Conservation (phyloP, 2,113 vertebrate species). For the Callipepla squamata region DNA sequence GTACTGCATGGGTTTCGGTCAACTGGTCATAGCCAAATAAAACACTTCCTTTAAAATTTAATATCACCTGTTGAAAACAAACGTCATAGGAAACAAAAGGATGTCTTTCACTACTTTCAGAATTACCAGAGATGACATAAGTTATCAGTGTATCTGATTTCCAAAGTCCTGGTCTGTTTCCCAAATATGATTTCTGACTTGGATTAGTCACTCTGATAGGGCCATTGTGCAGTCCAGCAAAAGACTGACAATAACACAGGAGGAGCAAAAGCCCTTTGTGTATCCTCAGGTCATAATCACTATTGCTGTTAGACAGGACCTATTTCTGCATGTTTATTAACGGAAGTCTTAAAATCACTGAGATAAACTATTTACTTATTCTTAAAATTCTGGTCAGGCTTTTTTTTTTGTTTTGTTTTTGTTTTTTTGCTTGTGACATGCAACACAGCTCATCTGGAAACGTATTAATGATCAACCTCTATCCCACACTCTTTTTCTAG, state of each 20-base stretch:
- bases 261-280: background rate
- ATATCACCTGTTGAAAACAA: background rate
- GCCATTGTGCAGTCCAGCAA: background rate
- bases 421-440: background rate
- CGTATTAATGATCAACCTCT: background rate
- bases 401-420: background rate
- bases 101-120: background rate
- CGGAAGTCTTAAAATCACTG: background rate
- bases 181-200: background rate
- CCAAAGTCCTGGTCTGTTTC: background rate
- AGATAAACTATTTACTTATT: accelerated
- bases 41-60: background rate
- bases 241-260: background rate
- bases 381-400: background rate
- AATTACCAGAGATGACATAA: background rate
- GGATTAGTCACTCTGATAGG: background rate
- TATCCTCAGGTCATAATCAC: background rate
- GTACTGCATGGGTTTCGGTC: background rate
- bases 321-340: background rate
- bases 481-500: background rate
- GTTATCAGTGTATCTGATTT: background rate
- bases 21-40: background rate
- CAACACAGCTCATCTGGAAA: background rate
- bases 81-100: background rate
- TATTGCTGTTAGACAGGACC: background rate